Evolutionary conservation across 2,888 invertebrate species (phyloP), one percentile per base, ranked within the genome.

Genomic region (Thymelicus acteon): DNA sequence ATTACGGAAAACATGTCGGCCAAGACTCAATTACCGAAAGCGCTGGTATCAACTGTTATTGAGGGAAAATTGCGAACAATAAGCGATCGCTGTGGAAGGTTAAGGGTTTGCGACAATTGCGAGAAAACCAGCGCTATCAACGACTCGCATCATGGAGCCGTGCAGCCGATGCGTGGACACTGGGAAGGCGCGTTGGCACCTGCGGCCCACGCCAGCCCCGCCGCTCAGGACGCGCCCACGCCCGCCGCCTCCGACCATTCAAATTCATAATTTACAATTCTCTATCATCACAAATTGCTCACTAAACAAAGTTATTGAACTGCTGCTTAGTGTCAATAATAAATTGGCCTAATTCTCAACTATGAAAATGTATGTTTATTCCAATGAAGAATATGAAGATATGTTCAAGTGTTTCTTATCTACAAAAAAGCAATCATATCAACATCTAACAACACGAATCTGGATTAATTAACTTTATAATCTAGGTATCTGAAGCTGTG

Each of bases 151-250:
- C 76, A 65, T 78, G 76, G 71, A 72, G 77, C 77, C 70, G 72
- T 75, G 77, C 77, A 80, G 79, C 72, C 82, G 81, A 82, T 82
- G 83, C 84, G 80, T 85, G 85, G 81, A 85, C 85, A 87, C 87
- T 88, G 87, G 88, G 88, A 79, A 89, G 90, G 92, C 88, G 87
- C 90, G 89, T 90, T 88, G 89, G 89, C 91, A 92, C 92, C 91
- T 91, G 90, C 89, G 78, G 76, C 92, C 92, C 91, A 91, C 91
- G 89, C 91, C 75, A 75, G 7, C 62, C 7, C 31, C 67, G 60
- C 64, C 62, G 60, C 80, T 83, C 88, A 89, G 91, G 89, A 87
- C 91, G 85, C 75, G 80, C 91, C 89, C 85, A 89, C 91, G 82
- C 85, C 85, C 74, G 72, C 77, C 75, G 75, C 85, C 84, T 77